A percentile compares a stretch with the other conserved stretches of the same genome.
Evolutionary conservation across 2,797 vertebrate species (phyloP).

Genomic region (Poeciliopsis gracilis): DNA sequence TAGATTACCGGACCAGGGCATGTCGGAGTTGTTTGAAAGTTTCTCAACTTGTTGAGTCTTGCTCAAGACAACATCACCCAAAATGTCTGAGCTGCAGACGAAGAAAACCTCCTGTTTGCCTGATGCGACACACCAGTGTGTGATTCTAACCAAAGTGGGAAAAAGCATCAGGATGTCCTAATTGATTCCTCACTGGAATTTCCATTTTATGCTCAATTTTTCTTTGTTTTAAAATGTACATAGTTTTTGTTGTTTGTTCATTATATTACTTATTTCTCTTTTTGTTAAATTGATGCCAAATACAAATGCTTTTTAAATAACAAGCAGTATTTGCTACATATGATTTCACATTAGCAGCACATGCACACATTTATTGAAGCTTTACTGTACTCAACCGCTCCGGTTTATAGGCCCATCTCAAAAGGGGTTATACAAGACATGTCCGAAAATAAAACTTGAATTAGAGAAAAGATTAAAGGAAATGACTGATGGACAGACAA

Average conservation of each 20-base stretch:
- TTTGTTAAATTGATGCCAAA: background rate
- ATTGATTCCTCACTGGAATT: background rate
- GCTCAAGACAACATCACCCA: background rate
- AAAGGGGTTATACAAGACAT: constrained; percentile 27
- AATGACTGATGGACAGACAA: constrained; percentile 47
- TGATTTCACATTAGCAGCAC: constrained; percentile 36
- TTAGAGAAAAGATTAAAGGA: constrained; percentile 57
- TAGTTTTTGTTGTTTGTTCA: background rate
- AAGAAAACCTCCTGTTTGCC: background rate
- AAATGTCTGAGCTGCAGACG: background rate
- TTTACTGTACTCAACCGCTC: constrained; percentile 26
- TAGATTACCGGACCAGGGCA: background rate
- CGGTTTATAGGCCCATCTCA: constrained; percentile 28
- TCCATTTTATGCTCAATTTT: background rate
- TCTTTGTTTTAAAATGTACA: background rate
- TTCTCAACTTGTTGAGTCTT: background rate
- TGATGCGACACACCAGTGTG: background rate
- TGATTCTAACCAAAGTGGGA: background rate
- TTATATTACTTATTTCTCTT: background rate
- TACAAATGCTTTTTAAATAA: constrained; percentile 43
- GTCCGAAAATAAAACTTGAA: constrained; percentile 59
- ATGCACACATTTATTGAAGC: constrained; percentile 43
- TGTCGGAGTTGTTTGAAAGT: background rate
- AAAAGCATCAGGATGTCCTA: background rate
- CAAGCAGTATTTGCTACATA: constrained; percentile 55